These are phyloP conservation scores for Ridgeia piscesae DNA, from an alignment of 1,140 invertebrate genomes.

Conservation along the genomic window DNA sequence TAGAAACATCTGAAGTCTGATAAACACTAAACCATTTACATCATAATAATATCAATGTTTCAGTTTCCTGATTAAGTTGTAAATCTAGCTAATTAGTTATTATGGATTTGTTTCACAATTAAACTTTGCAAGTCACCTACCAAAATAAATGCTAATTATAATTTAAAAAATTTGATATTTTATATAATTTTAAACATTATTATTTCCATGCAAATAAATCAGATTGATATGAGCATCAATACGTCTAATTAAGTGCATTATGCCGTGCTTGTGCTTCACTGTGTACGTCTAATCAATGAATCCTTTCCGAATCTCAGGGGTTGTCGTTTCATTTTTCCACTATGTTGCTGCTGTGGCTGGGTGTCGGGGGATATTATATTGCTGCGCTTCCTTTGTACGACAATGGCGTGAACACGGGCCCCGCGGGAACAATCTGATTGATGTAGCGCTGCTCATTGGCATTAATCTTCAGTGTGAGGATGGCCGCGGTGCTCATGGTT, in stretches of 20 bases:
- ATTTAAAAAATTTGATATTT: no score
- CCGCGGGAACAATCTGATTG: not conserved
- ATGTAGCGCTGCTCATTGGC: not conserved
- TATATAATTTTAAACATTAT: not conserved
- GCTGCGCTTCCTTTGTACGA: not conserved
- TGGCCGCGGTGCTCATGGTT: not conserved
- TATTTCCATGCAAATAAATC: not conserved
- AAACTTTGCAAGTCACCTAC: no score
- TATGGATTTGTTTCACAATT: no score
- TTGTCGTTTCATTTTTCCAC: not conserved
- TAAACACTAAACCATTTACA: no score
- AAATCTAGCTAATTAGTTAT: no score
- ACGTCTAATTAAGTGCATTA: not conserved
- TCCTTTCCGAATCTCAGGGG: not conserved
- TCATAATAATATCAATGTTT: no score
- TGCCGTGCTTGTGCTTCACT: not conserved
- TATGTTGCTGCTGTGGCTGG: not conserved
- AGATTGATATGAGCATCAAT: not conserved
- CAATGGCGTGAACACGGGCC: not conserved
- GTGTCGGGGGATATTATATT: not conserved
- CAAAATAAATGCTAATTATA: not conserved
- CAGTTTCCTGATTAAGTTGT: no score
- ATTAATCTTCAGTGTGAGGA: not conserved
- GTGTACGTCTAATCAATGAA: not conserved
- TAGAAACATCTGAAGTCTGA: no score